Evolutionary conservation across 2,888 invertebrate genomes (phyloP), one percentile per base, ranked within the genome.

Genomic region (Polydrusus cervinus): DNA sequence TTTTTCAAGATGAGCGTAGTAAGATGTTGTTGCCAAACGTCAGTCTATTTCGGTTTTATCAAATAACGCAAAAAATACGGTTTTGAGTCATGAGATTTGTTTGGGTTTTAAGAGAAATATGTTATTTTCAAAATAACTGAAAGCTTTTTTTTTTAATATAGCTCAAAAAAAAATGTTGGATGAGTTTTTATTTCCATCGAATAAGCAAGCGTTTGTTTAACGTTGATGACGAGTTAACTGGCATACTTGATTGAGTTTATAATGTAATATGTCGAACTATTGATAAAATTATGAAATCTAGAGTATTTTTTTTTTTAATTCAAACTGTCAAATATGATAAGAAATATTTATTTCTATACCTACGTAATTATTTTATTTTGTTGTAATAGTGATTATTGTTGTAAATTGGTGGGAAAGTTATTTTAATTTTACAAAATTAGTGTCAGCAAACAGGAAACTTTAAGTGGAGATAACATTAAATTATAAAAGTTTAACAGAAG

Each of bases 1-100:
- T 68, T 57, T 14, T 25, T 18, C 38, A 49, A 57, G 43, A 25
- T 20, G 57, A 40, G 45, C 57, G 49, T 49, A 47, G 47, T 53
- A 25, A 25, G 40, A 30, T 66, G 71, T 71, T 71, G 65, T 65
- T 71, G 71, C 71, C 71, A 71, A 71, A 70, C 34, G 13, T 57
- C 30, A 30, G 60, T 65, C 71, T 71, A 71, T 71, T 71, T 71
- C 57, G 47, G 71, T 57, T 57, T 57, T 40, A 34, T 57, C 6
- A 34, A 71, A 71, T 57, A 47, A 57, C 64, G 30, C 40, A 62
- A 71, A 71, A 71, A 71, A 60, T 38, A 10, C 3, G 18, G 38
- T 60, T 60, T 16, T 18, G 16, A 34, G 34, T 34, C 10, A 10
- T 38, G 16, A n/a, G 30, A 55, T 55, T 55, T 55, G 55, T 34